phyloP scores from a whole-genome alignment of 92 coral and sea anemone species.

The Porites divaricata region DNA sequence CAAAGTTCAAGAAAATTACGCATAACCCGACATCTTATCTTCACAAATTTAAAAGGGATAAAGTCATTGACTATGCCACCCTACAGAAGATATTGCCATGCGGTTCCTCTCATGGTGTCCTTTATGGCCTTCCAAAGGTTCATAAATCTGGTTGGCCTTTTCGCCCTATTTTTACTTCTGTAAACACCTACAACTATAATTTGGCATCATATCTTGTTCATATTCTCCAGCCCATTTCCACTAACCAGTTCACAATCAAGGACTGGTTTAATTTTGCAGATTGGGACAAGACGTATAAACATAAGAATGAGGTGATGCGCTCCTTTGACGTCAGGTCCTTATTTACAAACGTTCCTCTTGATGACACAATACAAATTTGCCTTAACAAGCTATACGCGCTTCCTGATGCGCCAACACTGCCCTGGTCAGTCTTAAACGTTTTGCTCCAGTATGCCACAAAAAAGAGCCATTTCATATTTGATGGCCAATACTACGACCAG shows the following conservation, averaged over 20 bases:
- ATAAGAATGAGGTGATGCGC: not conserved
- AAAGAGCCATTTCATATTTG: not conserved
- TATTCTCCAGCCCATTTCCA: constrained; percentile 1
- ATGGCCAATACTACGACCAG: constrained; percentile 5
- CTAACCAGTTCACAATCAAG: constrained; percentile 8
- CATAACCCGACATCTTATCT: not conserved
- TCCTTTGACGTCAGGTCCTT: not conserved
- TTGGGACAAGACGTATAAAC: constrained; percentile 1
- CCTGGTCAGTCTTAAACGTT: not conserved
- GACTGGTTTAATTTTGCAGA: not conserved
- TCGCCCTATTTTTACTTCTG: not conserved
- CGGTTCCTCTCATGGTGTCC: too few species aligned
- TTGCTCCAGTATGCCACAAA: not conserved
- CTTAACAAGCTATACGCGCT: not conserved
- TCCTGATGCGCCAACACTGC: too few species aligned
- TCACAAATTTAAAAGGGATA: too few species aligned
- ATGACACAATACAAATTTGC: constrained; percentile 14
- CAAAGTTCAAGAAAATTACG: not conserved
- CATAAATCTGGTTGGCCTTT: too few species aligned
- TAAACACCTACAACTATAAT: not conserved
- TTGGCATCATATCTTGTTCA: too few species aligned
- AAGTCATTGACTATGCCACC: too few species aligned
- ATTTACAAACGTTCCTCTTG: not conserved
- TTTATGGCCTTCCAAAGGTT: too few species aligned
- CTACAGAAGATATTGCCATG: too few species aligned